Conservation (phyloP, 2,797 vertebrate species). For the Alcedo quadribrachys region DNA sequence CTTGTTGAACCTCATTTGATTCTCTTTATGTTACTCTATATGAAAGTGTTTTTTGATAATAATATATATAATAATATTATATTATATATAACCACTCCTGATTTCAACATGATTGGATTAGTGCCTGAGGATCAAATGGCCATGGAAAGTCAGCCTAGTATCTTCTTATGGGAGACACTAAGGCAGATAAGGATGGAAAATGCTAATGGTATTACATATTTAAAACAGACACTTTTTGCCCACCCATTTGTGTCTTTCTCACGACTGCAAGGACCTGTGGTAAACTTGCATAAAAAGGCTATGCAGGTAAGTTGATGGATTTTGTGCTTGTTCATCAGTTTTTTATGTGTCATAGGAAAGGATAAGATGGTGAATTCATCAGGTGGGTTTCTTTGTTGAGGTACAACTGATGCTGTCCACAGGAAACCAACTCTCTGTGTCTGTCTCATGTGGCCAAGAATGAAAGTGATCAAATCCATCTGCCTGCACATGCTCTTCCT, state of each 20-base stretch:
- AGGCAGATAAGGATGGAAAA: not conserved
- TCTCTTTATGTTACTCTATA: not conserved
- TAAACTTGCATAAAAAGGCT: not conserved
- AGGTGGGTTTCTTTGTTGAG: not conserved
- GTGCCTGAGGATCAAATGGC: not conserved
- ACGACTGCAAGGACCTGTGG: not conserved
- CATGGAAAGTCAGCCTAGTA: not conserved
- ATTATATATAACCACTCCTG: not conserved
- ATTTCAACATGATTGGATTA: not conserved
- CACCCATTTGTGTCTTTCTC: not conserved
- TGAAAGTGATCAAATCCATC: not conserved
- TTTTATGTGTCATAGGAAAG: not conserved
- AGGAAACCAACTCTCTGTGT: not conserved
- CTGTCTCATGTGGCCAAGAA: not conserved
- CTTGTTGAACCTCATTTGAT: too few relatives aligned
- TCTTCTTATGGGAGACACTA: not conserved
- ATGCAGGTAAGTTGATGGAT: not conserved
- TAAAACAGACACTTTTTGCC: not conserved
- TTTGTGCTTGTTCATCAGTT: not conserved
- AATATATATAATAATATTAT: too few relatives aligned
- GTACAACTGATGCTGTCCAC: not conserved
- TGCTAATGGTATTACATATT: not conserved
- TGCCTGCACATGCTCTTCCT: not conserved
- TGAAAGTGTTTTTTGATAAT: not conserved
- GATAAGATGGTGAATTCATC: not conserved